Percentiles rank a stretch among this genome's conserved stretches.
These are phyloP conservation scores for Ptilonorhynchus violaceus DNA, from an alignment of 2,113 vertebrate species.

Conservation along the genomic window DNA sequence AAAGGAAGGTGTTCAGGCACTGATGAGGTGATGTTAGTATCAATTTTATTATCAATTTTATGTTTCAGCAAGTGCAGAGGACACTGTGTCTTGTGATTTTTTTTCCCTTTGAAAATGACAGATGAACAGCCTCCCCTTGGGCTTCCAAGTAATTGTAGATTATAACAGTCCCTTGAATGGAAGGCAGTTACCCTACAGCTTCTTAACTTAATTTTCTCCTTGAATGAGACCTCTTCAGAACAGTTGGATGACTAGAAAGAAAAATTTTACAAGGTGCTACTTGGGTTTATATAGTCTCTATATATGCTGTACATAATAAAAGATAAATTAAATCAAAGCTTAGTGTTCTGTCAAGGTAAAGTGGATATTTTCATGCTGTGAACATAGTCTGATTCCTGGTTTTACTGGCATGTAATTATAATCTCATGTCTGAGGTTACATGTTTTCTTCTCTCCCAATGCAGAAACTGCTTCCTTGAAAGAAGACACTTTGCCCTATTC, in stretches of 20 bases:
- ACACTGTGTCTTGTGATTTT: not conserved
- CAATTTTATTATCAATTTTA: not conserved
- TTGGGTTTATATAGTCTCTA: not conserved
- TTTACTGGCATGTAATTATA: not conserved
- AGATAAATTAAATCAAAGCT: not conserved
- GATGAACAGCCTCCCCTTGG: not conserved
- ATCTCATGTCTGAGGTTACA: not conserved
- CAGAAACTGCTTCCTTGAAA: constrained; percentile 22
- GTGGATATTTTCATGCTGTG: not conserved
- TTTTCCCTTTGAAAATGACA: not conserved
- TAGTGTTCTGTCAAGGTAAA: not conserved
- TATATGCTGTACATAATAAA: not conserved
- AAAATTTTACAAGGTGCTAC: not conserved
- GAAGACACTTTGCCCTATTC: not conserved
- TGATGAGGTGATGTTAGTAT: not conserved
- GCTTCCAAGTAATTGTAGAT: not conserved
- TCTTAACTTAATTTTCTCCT: constrained; percentile 15
- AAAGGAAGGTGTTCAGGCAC: not conserved
- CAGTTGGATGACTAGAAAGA: not conserved
- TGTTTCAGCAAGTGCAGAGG: not conserved
- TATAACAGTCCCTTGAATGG: not conserved
- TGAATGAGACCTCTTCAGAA: not conserved
- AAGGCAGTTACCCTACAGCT: not conserved
- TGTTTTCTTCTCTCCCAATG: not conserved
- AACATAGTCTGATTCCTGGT: not conserved